A percentile compares a stretch with the other conserved stretches of the same genome.
These are phyloP conservation scores for Astyanax mexicanus DNA, from an alignment of 2,797 vertebrate genomes.

Conservation along the genomic window DNA sequence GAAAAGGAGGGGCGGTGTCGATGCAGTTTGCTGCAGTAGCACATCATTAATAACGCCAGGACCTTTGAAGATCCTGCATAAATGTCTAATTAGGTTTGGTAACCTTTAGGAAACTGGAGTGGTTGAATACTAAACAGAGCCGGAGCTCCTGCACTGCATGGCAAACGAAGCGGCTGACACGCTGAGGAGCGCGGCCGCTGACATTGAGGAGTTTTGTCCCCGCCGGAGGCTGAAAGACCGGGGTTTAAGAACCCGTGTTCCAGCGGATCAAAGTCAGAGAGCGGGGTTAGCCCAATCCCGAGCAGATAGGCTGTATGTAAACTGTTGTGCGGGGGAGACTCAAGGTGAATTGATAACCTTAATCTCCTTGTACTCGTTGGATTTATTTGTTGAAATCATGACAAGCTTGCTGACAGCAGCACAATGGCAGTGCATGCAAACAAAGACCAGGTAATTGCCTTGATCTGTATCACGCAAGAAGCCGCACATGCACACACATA, in stretches of 20 bases:
- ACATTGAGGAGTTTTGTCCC: slow-evolving; percentile 73
- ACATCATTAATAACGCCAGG: slow-evolving; percentile 82
- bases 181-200: slow-evolving; percentile 66
- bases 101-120: slow-evolving; percentile 82
- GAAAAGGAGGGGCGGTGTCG: slow-evolving; percentile 64
- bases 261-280: slow-evolving; percentile 3
- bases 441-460: slow-evolving; percentile 20
- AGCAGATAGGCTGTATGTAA: not conserved
- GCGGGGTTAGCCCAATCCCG: not conserved
- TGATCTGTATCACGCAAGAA: slow-evolving; percentile 15
- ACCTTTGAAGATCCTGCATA: slow-evolving; percentile 83
- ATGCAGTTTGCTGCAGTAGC: slow-evolving; percentile 76
- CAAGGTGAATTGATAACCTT: slow-evolving; percentile 27
- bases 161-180: slow-evolving; percentile 76
- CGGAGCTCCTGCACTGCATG: slow-evolving; percentile 76
- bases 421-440: slow-evolving; percentile 14
- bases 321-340: not conserved
- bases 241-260: slow-evolving; percentile 61
- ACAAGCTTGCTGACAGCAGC: slow-evolving; percentile 16
- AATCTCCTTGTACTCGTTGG: slow-evolving; percentile 9
- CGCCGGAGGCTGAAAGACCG: slow-evolving; percentile 70
- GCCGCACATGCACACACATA: not conserved
- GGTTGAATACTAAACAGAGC: slow-evolving; percentile 79
- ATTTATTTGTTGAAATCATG: slow-evolving; percentile 10
- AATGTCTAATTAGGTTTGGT: slow-evolving; percentile 84